phyloP scores from a whole-genome alignment of 2,113 vertebrate genomes.

The Cepphus grylle region DNA sequence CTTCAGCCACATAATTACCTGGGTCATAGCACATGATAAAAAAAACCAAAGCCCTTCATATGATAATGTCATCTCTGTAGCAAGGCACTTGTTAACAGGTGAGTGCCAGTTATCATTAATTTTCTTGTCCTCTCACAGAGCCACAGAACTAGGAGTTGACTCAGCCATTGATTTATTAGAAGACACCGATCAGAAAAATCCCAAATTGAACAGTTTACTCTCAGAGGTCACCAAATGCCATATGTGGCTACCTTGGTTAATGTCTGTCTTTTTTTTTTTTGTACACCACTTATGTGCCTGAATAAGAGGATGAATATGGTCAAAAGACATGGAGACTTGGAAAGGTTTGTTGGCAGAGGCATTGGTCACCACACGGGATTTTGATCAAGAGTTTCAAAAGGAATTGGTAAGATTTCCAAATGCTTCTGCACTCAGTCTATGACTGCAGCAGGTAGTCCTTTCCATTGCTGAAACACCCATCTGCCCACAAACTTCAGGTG shows the following conservation, averaged over 20 bases:
- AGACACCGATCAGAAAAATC: background rate
- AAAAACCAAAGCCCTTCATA: background rate
- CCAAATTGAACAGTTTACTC: background rate
- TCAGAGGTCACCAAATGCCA: background rate
- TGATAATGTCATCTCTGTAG: background rate
- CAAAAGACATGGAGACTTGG: background rate
- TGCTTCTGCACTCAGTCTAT: accelerated
- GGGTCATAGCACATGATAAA: background rate
- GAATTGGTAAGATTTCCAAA: background rate
- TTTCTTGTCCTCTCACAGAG: background rate
- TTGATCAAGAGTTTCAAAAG: background rate
- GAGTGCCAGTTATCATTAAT: background rate
- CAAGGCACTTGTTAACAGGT: background rate
- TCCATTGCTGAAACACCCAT: background rate
- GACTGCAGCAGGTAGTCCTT: background rate
- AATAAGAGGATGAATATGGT: background rate
- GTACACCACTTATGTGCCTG: background rate
- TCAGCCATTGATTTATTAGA: background rate
- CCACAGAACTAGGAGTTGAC: background rate
- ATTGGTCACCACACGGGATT: background rate
- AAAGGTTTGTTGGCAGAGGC: background rate
- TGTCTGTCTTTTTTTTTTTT: too few relatives aligned
- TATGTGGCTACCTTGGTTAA: background rate
- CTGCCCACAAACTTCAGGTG: background rate
- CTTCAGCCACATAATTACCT: background rate